Base-by-base conservation (phyloP, 1,140 invertebrate genomes). In the Drosophila nikananu region DNA sequence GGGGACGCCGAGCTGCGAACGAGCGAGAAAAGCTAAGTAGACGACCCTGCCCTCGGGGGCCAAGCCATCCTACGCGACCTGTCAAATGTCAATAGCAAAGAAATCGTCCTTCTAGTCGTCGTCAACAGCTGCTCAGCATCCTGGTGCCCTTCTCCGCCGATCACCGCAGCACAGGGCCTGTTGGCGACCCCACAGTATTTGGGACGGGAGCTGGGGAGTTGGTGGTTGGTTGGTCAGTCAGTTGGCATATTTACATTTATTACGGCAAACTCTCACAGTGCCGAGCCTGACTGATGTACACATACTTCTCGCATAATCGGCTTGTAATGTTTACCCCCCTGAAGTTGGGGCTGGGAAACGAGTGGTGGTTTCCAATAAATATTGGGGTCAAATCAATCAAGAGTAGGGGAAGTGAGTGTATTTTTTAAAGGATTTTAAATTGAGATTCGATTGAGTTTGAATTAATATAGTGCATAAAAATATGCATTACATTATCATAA, bases 1-100 rank as follows among this genome's bases (percentile, higher is more conserved):
- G 51, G 57, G 62, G 55, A n/a, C 46, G 55, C n/a, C 6, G 49
- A 13, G 32, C 42, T 55, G 65, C 19, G 15, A 46, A 25, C 35
- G 65, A 41, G 51, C 21, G 39, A 54, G 65, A 46, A 54, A 71
- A 54, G 15, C 35, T 68, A 70, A 55, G 42, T 64, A 67, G 63
- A 60, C 64, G 64, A 60, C 21, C 25, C 65, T 76, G 76, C 70
- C 83, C 67, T 42, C 64, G 84, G 81, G 76, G 76, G 32, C 49
- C 48, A 64, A 65, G 42, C 46, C 62, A 54, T 49, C 71, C 83
- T 68, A 82, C 64, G 73, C 83, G 70, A 61, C 86, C 77, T 91
- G 89, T 91, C 89, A 91, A 91, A 91, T 83, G 89, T 91, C 89
- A 91, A 89, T 81, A 91, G 84, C 89, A 91, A 91, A 58, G 67